Evolutionary conservation across 2,113 vertebrate genomes (phyloP).

Genomic region (Nerophis ophidion): DNA sequence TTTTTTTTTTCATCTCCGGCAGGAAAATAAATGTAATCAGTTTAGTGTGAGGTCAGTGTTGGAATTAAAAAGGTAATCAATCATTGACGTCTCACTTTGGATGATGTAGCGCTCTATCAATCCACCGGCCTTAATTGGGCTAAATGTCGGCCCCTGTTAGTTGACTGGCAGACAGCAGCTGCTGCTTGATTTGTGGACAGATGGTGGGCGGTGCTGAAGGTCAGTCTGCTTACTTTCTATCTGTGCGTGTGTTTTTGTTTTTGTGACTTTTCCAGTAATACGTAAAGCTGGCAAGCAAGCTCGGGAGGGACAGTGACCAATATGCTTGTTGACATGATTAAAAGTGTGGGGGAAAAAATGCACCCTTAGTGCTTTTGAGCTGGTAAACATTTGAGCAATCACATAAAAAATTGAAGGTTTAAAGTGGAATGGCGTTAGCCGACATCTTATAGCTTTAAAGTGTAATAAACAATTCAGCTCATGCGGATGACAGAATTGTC

Average conservation of each 20-base stretch:
- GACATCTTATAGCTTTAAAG: no score
- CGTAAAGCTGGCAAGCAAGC: constrained; percentile 27
- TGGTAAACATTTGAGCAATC: neutral
- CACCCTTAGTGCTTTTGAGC: neutral
- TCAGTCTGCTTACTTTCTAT: constrained; percentile 40
- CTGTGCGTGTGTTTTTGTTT: constrained; percentile 16
- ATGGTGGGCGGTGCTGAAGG: constrained; percentile 63
- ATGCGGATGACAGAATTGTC: no score
- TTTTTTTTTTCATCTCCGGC: constrained; percentile 6
- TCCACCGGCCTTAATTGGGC: constrained; percentile 56
- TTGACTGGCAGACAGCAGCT: constrained; percentile 64
- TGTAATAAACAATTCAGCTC: no score
- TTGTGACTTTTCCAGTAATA: constrained; percentile 23
- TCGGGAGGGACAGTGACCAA: constrained; percentile 16
- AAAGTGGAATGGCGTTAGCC: no score
- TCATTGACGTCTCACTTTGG: constrained; percentile 29
- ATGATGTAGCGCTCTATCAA: constrained; percentile 45
- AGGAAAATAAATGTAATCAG: constrained; percentile 25
- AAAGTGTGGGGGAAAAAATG: neutral
- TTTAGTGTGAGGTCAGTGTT: constrained; percentile 17
- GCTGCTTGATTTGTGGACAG: constrained; percentile 62
- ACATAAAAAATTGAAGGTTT: neutral
- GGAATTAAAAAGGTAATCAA: constrained; percentile 33
- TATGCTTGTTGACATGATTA: constrained; percentile 15
- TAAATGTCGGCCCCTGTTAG: constrained; percentile 55